These are phyloP conservation scores for Cynaeus angustus DNA, from an alignment of 2,888 invertebrate genomes.

Conservation along the genomic window DNA sequence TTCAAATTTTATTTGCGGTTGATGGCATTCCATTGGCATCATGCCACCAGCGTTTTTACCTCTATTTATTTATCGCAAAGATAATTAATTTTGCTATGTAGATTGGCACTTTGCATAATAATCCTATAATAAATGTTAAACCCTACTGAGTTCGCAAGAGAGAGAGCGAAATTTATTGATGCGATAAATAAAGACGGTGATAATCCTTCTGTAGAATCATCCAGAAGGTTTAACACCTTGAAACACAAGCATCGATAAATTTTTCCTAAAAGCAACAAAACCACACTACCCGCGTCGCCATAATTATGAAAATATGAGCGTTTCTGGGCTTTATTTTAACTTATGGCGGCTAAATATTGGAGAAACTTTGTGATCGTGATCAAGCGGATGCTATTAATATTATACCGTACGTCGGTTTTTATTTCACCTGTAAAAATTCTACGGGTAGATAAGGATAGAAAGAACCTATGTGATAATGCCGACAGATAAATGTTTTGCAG, in stretches of 20 bases:
- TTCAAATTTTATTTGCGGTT: neutral
- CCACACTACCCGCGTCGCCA: neutral
- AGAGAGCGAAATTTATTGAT: constrained; percentile 40
- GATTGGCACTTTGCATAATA: constrained; percentile 41
- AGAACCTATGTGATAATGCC: constrained; percentile 39
- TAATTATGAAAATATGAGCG: constrained; percentile 22
- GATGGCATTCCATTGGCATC: constrained; percentile 14
- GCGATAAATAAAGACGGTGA: constrained; percentile 23
- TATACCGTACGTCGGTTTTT: constrained; percentile 45
- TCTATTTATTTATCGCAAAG: constrained; percentile 34
- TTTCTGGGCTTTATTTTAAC: constrained; percentile 41
- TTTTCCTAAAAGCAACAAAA: constrained; percentile 27
- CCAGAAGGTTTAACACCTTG: constrained; percentile 19
- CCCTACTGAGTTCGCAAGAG: constrained; percentile 18
- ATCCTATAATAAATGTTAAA: constrained; percentile 43
- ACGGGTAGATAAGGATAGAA: constrained; percentile 37
- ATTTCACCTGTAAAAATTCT: constrained; percentile 43
- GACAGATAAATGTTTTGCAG: constrained; percentile 31
- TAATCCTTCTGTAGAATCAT: constrained; percentile 18
- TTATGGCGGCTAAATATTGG: constrained; percentile 46
- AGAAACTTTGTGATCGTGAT: constrained; percentile 45
- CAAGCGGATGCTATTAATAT: constrained; percentile 48
- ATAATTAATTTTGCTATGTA: constrained; percentile 41
- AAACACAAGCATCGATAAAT: constrained; percentile 25
- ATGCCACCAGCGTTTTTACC: constrained; percentile 21